Conservation (phyloP, 2,888 invertebrate genomes). For the Tipula confusa region DNA sequence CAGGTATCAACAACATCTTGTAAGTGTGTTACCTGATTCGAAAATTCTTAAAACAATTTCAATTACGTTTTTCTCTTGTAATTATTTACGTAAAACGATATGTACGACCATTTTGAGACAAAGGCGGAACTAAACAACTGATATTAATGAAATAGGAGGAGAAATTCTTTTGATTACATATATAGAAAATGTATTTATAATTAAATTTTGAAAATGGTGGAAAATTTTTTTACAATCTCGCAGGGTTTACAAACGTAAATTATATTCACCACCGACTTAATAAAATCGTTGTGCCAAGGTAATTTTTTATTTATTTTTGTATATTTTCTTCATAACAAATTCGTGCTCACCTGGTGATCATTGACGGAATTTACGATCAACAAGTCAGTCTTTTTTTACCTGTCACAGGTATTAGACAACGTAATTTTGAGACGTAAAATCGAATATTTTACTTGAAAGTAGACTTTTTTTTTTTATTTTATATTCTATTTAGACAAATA, state of each 20-base stretch:
- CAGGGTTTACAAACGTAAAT: neutral
- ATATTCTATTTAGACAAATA: neutral
- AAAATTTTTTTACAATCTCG: neutral
- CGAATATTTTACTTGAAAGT: neutral
- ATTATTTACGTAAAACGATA: too few relatives aligned
- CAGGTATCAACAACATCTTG: neutral
- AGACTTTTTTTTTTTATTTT: neutral
- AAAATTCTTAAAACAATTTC: neutral
- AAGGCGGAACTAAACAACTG: neutral
- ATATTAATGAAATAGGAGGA: neutral
- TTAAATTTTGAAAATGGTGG: neutral
- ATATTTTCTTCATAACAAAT: neutral
- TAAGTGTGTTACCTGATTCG: neutral
- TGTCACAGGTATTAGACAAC: slow-evolving; percentile 26
- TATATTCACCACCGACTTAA: neutral
- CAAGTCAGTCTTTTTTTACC: slow-evolving; percentile 30
- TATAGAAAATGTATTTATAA: neutral
- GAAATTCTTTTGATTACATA: neutral
- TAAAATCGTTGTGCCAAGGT: neutral
- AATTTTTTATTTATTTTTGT: neutral
- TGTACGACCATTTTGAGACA: neutral
- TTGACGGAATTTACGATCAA: slow-evolving; percentile 29
- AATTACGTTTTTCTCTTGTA: neutral
- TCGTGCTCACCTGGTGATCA: slow-evolving; percentile 26
- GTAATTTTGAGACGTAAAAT: neutral